Base-by-base conservation (phyloP, 2,797 vertebrate genomes). In the Spinibarbus caldwelli region DNA sequence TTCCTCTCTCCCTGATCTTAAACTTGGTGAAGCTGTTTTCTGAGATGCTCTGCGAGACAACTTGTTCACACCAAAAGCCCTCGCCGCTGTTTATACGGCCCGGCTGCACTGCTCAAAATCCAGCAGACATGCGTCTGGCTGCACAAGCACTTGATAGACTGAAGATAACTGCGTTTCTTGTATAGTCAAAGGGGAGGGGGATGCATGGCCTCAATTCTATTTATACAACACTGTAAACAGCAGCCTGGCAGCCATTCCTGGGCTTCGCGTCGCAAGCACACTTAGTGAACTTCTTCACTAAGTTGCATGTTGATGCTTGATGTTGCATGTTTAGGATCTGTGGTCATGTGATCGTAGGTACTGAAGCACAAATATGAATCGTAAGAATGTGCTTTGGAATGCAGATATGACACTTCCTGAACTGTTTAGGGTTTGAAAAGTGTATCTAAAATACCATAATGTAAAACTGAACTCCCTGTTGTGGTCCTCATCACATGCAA, bases 1-100 rank as follows among this genome's bases (percentile, higher is more conserved):
- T 80, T 90, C 87, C 80, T 67, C 73, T 87, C 89, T 90, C 90
- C 81, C 90, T 91, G 90, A 90, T 88, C 86, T 78, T 64, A 57
- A 78, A 64, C 83, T 82, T 67, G 45, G 73, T 82, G 83, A 85
- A 78, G 66, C 71, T 23, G 71, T 71, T 62, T 84, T 82, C 49
- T 82, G 64, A 49, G 36, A 78, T 29, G 66, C 66, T 79, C 73
- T 47, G 29, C 17, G 23, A 57, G 64, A 82, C 38, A 62, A 59
- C 73, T 76, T 82, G 71, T 81, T 86, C 57, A 82, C n/a, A 52
- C 72, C 79, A 86, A 76, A 84, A 57, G 34, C 59, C 85, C 49
- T 82, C 71, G 31, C 45, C 57, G 47, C 72, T 68, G 71, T 81
- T 64, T 43, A 64, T 57, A 43, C 23, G 31, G 29, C 72, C 54